Percentiles rank a stretch among this genome's conserved stretches.
Conservation (phyloP, 2,888 invertebrate species). For the Oxyteleia sp. region DNA sequence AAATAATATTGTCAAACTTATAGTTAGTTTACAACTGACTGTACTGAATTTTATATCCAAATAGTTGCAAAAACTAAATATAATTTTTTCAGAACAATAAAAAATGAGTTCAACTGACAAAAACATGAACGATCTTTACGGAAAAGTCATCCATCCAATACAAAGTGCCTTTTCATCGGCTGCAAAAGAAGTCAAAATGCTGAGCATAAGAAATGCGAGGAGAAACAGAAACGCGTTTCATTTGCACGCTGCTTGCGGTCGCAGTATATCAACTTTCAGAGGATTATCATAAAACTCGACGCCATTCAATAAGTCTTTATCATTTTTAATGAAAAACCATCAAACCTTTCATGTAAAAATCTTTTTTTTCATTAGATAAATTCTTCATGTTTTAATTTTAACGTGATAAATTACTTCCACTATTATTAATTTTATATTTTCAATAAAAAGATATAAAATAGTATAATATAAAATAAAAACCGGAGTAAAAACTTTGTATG, state of each 20-base stretch:
- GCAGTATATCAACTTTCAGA: constrained; percentile 8
- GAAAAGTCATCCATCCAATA: background rate
- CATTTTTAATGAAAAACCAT: background rate
- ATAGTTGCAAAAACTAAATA: constrained; percentile 13
- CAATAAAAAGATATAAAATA: no score
- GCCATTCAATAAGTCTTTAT: constrained; percentile 8
- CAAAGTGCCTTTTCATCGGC: background rate
- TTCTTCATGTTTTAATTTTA: no score
- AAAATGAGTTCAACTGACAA: background rate
- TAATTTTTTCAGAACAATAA: background rate
- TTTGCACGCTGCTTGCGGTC: constrained; percentile 1
- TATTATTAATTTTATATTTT: no score
- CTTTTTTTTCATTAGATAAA: no score
- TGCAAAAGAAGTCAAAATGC: background rate
- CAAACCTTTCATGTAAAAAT: no score
- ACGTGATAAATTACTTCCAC: no score
- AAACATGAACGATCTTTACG: background rate
- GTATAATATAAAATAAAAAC: no score
- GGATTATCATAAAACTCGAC: constrained; percentile 4
- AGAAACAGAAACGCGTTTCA: background rate
- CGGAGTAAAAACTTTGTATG: no score
- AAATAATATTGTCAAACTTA: no score
- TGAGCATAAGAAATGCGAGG: background rate
- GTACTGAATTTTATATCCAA: no score
- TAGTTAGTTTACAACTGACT: no score